A percentile compares a stretch with the other conserved stretches of the same genome.
These are phyloP conservation scores for Vidua chalybeata DNA, from an alignment of 2,113 vertebrate genomes.

Conservation along the genomic window DNA sequence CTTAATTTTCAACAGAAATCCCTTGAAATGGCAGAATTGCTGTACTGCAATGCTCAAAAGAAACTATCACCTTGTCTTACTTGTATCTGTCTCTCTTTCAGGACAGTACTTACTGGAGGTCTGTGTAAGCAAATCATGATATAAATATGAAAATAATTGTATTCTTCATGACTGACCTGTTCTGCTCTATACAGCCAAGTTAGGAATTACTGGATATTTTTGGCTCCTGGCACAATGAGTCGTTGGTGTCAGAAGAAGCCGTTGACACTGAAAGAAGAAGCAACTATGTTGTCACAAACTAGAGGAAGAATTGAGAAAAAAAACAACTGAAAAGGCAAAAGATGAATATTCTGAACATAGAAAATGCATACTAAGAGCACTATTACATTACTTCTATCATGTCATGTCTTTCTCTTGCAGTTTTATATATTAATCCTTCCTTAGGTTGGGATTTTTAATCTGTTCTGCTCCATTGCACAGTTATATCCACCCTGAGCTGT, in stretches of 20 bases:
- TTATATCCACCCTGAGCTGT: constrained; percentile 20
- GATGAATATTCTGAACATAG: background rate
- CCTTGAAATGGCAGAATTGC: background rate
- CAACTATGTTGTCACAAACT: background rate
- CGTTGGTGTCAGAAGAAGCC: background rate
- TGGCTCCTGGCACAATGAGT: background rate
- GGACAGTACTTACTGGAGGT: background rate
- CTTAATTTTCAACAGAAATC: background rate
- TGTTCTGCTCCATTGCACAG: constrained; percentile 29
- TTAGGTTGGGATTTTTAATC: constrained; percentile 47
- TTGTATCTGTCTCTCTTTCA: background rate
- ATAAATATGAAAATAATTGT: background rate
- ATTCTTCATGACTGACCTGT: background rate
- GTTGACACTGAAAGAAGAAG: background rate
- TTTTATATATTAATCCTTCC: constrained; percentile 26
- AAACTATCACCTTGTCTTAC: background rate
- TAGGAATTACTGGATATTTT: background rate
- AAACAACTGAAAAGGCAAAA: background rate
- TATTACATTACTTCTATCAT: background rate
- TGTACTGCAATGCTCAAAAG: background rate
- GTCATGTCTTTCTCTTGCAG: background rate
- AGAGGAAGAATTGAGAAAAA: background rate
- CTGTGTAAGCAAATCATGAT: background rate
- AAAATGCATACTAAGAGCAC: background rate
- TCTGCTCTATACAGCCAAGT: background rate